phyloP scores from a whole-genome alignment of 2,113 vertebrate species.

The Upupa epops region DNA sequence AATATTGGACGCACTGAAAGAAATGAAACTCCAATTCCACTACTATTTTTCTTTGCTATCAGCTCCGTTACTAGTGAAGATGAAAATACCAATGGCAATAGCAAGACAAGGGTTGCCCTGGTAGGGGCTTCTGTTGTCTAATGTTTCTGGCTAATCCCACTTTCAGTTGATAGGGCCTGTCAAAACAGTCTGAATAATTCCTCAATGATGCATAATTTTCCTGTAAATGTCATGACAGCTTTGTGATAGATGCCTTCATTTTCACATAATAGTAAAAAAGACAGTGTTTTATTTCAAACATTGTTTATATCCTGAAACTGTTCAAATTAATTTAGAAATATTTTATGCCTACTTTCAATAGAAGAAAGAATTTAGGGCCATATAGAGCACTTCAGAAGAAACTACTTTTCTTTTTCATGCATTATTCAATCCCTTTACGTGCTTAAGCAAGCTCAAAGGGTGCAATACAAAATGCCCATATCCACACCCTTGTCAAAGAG shows the following conservation, averaged over 20 bases:
- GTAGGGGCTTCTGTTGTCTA: background rate
- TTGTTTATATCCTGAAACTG: conserved; percentile 9
- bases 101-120: background rate
- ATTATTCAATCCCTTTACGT: conserved; percentile 6
- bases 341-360: conserved; percentile 41
- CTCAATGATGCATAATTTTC: conserved; percentile 29
- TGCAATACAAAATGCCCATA: conserved; percentile 32
- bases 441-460: background rate
- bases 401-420: background rate
- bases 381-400: conserved; percentile 12
- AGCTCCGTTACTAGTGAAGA: background rate
- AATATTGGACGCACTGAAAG: background rate
- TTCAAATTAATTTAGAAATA: conserved; percentile 6
- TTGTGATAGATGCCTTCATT: conserved; percentile 33
- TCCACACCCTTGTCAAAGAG: conserved; percentile 50
- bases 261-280: conserved; percentile 2
- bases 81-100: conserved; percentile 1
- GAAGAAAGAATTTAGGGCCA: conserved; percentile 14
- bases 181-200: conserved; percentile 48
- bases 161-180: conserved; percentile 32
- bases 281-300: too few species aligned
- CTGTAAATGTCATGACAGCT: conserved; percentile 25
- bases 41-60: background rate
- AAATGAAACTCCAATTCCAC: background rate
- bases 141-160: conserved; percentile 4